phyloP scores from a whole-genome alignment of 2,113 vertebrate species.

The Elaphurus davidianus region DNA sequence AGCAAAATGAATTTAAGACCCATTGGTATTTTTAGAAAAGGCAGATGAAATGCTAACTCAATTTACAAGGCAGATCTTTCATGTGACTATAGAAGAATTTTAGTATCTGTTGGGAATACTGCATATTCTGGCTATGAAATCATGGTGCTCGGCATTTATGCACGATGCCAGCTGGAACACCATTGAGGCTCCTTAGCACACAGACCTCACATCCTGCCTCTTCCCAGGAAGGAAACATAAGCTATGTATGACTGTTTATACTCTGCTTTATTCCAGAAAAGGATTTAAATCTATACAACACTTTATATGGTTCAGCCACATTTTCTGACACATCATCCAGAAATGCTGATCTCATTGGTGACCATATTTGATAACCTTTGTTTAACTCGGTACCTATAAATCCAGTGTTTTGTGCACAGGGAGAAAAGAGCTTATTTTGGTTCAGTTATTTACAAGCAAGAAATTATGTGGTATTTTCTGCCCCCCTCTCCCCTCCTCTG shows the following conservation, averaged over 20 bases:
- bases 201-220: constrained; percentile 23
- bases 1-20: neutral
- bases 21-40: constrained; percentile 50
- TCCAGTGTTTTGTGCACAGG: neutral
- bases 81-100: constrained; percentile 6
- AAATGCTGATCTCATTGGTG: neutral
- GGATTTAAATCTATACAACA: constrained; percentile 1
- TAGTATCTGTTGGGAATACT: constrained; percentile 6
- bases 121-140: constrained; percentile 29
- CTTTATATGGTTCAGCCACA: neutral
- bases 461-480: neutral
- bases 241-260: constrained; percentile 4
- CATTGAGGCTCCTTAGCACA: neutral
- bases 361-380: neutral
- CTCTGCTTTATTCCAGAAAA: constrained; percentile 9
- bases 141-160: neutral
- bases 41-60: constrained; percentile 33
- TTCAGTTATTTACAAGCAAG: constrained; percentile 12
- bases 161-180: constrained; percentile 14
- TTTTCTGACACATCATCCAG: neutral
- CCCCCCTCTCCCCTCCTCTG: neutral
- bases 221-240: neutral
- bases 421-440: neutral
- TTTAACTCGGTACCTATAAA: constrained; percentile 36
- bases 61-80: constrained; percentile 47